Evolutionary conservation across 2,888 invertebrate species (phyloP).

Genomic region (Plagiodera versicolora): DNA sequence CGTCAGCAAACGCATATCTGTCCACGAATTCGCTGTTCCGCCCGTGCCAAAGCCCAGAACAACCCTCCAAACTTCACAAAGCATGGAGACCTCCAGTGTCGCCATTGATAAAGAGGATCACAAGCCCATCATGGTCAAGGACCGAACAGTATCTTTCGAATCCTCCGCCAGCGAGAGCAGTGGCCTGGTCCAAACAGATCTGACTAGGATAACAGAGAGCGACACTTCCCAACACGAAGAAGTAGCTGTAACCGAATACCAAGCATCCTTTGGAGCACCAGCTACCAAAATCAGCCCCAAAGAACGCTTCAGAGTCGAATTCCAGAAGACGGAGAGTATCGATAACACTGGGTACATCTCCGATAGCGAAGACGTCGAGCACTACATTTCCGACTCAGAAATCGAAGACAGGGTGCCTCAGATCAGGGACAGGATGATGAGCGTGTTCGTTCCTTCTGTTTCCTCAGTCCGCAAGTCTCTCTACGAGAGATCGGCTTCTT

Average conservation of each 20-base stretch:
- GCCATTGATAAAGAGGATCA: constrained; percentile 24
- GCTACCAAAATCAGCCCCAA: constrained; percentile 33
- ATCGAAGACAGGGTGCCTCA: constrained; percentile 54
- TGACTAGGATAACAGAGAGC: constrained; percentile 33
- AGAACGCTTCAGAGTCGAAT: constrained; percentile 26
- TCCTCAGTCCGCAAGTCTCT: constrained; percentile 48
- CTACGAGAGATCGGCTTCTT: constrained; percentile 57
- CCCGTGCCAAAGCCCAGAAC: constrained; percentile 56
- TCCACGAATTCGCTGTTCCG: constrained; percentile 49
- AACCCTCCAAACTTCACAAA: constrained; percentile 40
- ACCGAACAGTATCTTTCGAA: constrained; percentile 35
- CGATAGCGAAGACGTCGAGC: constrained; percentile 53
- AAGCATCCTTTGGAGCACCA: constrained; percentile 50
- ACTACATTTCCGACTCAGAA: constrained; percentile 54
- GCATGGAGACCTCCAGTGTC: constrained; percentile 27
- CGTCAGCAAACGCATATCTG: constrained; percentile 45
- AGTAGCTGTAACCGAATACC: constrained; percentile 49
- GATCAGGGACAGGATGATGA: constrained; percentile 54
- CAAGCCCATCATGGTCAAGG: constrained; percentile 27
- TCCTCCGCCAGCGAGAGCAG: constrained; percentile 34
- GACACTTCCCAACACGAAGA: constrained; percentile 28
- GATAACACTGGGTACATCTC: constrained; percentile 54
- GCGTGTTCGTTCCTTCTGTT: constrained; percentile 50
- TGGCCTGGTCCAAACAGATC: constrained; percentile 30
- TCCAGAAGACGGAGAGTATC: constrained; percentile 47